phyloP scores from a whole-genome alignment of 2,113 vertebrate species.

The Herpetotheres cachinnans region DNA sequence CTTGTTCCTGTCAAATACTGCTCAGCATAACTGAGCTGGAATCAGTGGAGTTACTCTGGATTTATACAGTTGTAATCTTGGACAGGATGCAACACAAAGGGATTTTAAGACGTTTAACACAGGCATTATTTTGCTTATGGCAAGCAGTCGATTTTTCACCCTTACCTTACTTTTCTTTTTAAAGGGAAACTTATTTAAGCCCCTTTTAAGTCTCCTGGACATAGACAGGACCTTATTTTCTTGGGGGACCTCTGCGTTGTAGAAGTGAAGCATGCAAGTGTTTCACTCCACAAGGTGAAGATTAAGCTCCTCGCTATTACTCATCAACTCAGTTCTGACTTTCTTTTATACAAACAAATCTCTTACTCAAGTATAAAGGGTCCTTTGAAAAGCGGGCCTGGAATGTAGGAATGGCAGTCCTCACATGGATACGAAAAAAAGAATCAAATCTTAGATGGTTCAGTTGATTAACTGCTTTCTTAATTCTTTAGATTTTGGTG shows the following conservation, averaged over 20 bases:
- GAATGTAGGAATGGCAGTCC: neutral
- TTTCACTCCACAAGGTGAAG: neutral
- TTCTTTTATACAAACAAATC: neutral
- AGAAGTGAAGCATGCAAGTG: neutral
- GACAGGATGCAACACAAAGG: neutral
- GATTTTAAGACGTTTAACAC: neutral
- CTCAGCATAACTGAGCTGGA: neutral
- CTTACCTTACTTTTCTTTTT: neutral
- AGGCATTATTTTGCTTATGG: neutral
- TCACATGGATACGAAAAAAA: neutral
- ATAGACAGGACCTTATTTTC: neutral
- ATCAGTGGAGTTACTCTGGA: neutral
- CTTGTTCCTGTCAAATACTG: neutral
- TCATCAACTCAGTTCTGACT: neutral
- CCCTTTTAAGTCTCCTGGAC: neutral
- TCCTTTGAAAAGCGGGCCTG: neutral
- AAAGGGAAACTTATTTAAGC: neutral
- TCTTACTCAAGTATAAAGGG: neutral
- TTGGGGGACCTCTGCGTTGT: neutral
- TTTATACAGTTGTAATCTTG: neutral
- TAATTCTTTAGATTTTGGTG: neutral
- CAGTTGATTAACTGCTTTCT: neutral
- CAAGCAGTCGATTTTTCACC: neutral
- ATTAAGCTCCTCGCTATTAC: neutral
- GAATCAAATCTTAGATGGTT: neutral